A percentile compares a stretch with the other conserved stretches of the same genome.
These are phyloP conservation scores for Anastrepha ludens DNA, from an alignment of 1,140 invertebrate species.

Conservation along the genomic window DNA sequence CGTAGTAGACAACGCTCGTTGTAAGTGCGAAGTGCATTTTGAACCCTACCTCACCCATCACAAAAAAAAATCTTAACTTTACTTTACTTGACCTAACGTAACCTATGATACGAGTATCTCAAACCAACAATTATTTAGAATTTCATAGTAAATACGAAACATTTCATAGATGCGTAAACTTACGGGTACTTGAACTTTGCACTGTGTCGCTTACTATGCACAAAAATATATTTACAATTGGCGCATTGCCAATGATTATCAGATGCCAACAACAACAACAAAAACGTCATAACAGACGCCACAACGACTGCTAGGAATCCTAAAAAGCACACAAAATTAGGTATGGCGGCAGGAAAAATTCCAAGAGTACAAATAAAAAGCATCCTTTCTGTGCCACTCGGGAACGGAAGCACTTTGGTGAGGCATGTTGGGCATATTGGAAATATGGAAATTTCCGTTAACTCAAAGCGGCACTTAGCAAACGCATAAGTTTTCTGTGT, in stretches of 20 bases:
- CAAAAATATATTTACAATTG: background rate
- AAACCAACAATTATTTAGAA: too few relatives aligned
- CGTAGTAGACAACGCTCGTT: too few relatives aligned
- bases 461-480: background rate
- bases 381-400: background rate
- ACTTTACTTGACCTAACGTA: too few relatives aligned
- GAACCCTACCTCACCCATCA: too few relatives aligned
- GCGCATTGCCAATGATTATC: slow-evolving; percentile 1
- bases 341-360: background rate
- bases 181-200: background rate
- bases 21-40: too few relatives aligned
- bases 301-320: background rate
- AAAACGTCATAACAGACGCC: background rate
- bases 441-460: slow-evolving; percentile 42
- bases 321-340: background rate
- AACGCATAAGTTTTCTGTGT: background rate
- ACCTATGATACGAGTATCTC: too few relatives aligned
- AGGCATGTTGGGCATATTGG: background rate
- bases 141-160: too few relatives aligned
- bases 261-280: background rate
- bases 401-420: background rate
- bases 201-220: background rate
- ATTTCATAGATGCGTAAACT: too few relatives aligned
- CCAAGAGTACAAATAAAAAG: background rate
- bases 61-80: too few relatives aligned